Evolutionary conservation across 2,113 vertebrate species (phyloP).

Genomic region (Noturus placidus): DNA sequence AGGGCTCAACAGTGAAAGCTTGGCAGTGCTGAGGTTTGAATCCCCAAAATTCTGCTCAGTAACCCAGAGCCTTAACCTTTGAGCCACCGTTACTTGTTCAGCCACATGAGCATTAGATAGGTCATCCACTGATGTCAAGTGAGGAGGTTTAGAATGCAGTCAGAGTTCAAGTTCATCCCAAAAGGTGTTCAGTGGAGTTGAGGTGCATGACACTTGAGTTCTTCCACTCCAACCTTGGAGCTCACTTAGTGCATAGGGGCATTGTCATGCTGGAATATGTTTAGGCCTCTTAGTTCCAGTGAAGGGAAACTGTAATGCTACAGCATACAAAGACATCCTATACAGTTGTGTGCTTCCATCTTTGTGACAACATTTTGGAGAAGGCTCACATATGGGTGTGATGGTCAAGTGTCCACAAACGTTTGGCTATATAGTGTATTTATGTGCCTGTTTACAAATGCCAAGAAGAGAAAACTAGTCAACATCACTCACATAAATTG

Average conservation of each 20-base stretch:
- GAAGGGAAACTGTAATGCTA: background rate
- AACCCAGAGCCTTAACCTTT: background rate
- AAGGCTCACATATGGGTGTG: background rate
- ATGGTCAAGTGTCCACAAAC: background rate
- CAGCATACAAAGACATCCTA: too few species aligned
- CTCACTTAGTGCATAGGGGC: background rate
- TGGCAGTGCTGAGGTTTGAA: background rate
- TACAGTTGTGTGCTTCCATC: background rate
- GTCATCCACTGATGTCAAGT: background rate
- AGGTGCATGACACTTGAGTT: background rate
- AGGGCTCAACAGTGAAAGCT: background rate
- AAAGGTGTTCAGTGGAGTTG: background rate
- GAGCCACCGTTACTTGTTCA: background rate
- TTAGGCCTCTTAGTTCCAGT: background rate
- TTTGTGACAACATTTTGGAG: background rate
- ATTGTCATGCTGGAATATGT: background rate
- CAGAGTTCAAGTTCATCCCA: background rate
- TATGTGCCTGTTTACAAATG: slow-evolving; percentile 19
- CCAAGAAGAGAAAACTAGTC: slow-evolving; percentile 18
- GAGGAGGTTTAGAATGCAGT: background rate
- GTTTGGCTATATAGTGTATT: background rate
- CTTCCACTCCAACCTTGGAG: background rate
- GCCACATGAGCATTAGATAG: background rate
- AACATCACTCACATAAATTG: background rate
- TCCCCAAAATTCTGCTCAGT: background rate